Evolutionary conservation across 2,113 vertebrate species (phyloP).

Genomic region (Deroptyus accipitrinus): DNA sequence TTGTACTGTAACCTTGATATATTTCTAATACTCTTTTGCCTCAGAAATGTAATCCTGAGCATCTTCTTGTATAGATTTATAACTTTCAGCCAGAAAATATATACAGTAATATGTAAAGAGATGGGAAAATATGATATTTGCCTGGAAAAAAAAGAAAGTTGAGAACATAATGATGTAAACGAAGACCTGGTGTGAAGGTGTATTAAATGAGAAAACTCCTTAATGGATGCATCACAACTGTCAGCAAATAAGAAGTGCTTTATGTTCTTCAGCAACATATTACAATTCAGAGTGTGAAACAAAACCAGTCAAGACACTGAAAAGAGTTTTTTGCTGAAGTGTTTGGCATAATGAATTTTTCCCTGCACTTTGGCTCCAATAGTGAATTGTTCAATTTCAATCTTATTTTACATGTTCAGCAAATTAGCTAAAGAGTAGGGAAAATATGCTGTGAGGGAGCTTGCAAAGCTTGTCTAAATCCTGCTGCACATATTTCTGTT

Average conservation of each 20-base stretch:
- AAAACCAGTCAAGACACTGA: background rate
- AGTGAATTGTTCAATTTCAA: background rate
- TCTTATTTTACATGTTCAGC: background rate
- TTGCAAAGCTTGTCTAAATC: background rate
- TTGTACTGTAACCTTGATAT: background rate
- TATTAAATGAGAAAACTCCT: background rate
- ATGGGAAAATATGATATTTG: background rate
- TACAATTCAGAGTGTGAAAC: background rate
- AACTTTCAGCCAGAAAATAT: background rate
- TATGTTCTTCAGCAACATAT: background rate
- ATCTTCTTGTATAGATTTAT: background rate
- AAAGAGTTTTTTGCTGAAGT: background rate
- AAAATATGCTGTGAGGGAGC: background rate
- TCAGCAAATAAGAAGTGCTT: background rate
- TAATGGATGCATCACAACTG: background rate
- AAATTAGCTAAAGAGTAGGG: background rate
- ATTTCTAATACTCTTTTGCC: background rate
- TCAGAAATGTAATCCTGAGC: background rate
- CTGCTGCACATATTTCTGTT: background rate
- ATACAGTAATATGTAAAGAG: background rate
- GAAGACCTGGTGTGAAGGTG: background rate
- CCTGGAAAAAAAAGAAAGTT: no score
- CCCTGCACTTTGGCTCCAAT: accelerated
- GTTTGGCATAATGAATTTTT: background rate
- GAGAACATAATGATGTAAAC: background rate